Base-by-base conservation (phyloP, 1,140 invertebrate genomes). In the Drosophila grimshawi region DNA sequence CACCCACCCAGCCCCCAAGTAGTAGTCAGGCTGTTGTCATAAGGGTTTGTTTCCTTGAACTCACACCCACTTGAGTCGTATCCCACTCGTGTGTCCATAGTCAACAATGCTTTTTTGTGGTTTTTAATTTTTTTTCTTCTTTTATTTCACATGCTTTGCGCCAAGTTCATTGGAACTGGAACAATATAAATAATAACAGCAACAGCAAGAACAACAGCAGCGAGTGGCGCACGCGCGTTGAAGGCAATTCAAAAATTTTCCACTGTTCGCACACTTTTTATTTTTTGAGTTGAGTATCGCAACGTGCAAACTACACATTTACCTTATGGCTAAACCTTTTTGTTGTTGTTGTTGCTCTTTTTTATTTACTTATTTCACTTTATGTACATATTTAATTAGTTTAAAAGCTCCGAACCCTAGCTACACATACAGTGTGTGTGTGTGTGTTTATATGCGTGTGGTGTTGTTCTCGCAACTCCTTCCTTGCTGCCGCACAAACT, bases 321-420 rank as follows among this genome's bases (percentile, higher is more conserved):
- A 30, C 60, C 51, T 49, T 48, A 19, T 39, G 56, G 37, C 39
- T 48, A 51, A 45, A 65, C 51, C 48, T 52, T 45, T 48, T 72
- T 32, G 32, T 53, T 45, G 10, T 53, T 39, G 43, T 27, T 33
- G 30, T 30, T 56, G 5, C 33, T 63, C 27, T 64, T 53, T 57
- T 62, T 32, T 62, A 74, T 64, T 70, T 78, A 75, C 66, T 70
- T 65, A 75, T 76, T 76, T 69, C 64, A 69, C 59, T 29, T 43
- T 74, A 60, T 78, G 64, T 74, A 73, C 70, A 65, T 76, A 63
- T 70, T 71, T 71, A 75, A 76, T 78, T 65, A 39, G 59, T 62
- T 80, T 11, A 43, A 62, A 51, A 10, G 29, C 19, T 53, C 33
- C 33, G n/a, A 55, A 10, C 33, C 39, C 41, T 29, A 29, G 3